Evolutionary conservation across 1,140 invertebrate species (phyloP), one percentile per base, ranked within the genome.

Genomic region (Calliopsis andreniformis): DNA sequence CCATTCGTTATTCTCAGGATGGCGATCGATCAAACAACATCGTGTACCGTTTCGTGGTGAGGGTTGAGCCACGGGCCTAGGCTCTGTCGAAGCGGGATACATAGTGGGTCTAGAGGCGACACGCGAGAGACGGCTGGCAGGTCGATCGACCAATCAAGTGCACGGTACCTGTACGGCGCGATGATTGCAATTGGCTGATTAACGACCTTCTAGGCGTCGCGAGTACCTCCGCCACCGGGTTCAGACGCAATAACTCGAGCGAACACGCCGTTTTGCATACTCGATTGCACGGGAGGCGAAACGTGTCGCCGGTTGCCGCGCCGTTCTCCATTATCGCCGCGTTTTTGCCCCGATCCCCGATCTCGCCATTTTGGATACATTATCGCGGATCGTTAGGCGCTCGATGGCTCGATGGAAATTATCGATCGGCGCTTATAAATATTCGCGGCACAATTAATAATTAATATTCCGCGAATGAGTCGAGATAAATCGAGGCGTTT

Each of bases 341-440:
- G 70, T 68, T 71, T 83, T 83, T 78, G 49, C 23, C 79, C 14
- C 20, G 5, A 16, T 53, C n/a, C 3, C 16, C 8, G 1, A 20
- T 23, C 42, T 56, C 80, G 80, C 82, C 82, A 84, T 84, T 84
- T 84, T 84, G 82, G 56, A 68, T 84, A 71, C 53, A 83, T 84
- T 83, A 84, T 62, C 82, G 30, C 71, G 43, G 32, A 66, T 76
- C 80, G 80, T 81, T 78, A 72, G 30, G 45, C 49, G 30, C 47
- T 43, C 45, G 20, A 10, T 39, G 47, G 59, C 30, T 56, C 66
- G 59, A 69, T 51, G 28, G 69, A 47, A 64, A 75, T 79, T 76
- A 79, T 70, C 39, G 66, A 64, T 73, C 78, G 8, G 7, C 39
- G 43, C 35, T 55, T 55, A 71, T 81, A 67, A 66, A 81, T 82